phyloP scores from a whole-genome alignment of 2,113 vertebrate species.

The Camarhynchus parvulus region DNA sequence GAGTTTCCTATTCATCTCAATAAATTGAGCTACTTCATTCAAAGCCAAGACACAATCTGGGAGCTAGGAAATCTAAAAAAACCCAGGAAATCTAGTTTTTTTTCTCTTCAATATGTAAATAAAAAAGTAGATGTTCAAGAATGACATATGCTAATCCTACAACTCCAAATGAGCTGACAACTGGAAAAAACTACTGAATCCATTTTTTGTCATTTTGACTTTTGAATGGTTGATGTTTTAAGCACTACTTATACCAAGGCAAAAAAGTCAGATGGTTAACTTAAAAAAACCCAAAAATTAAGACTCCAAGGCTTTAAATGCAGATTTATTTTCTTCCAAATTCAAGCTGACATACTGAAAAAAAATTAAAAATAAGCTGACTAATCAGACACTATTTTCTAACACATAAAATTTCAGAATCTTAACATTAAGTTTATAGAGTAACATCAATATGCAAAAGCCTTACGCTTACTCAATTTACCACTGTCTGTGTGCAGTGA shows the following conservation, averaged over 20 bases:
- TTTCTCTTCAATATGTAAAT: constrained; percentile 17
- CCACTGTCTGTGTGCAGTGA: neutral
- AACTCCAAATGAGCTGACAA: neutral
- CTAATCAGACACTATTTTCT: neutral
- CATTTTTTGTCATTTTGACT: neutral
- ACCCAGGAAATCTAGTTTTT: constrained; percentile 18
- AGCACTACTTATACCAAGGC: neutral
- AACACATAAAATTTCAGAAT: neutral
- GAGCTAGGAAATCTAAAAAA: neutral
- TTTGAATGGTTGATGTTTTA: neutral
- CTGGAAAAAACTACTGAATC: neutral
- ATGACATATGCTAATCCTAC: neutral
- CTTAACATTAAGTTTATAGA: neutral
- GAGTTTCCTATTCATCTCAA: constrained; percentile 17
- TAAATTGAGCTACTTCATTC: constrained; percentile 19
- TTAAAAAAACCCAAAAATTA: neutral
- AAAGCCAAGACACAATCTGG: constrained; percentile 23
- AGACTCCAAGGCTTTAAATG: neutral
- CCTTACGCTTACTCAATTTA: constrained; percentile 12
- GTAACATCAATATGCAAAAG: neutral
- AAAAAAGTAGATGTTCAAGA: constrained; percentile 23
- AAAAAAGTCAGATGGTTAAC: neutral
- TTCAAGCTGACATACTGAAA: neutral
- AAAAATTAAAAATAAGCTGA: neutral
- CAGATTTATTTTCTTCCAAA: constrained; percentile 48